Evolutionary conservation across 2,888 invertebrate species (phyloP).

Genomic region (Rugalucina vietnamica): DNA sequence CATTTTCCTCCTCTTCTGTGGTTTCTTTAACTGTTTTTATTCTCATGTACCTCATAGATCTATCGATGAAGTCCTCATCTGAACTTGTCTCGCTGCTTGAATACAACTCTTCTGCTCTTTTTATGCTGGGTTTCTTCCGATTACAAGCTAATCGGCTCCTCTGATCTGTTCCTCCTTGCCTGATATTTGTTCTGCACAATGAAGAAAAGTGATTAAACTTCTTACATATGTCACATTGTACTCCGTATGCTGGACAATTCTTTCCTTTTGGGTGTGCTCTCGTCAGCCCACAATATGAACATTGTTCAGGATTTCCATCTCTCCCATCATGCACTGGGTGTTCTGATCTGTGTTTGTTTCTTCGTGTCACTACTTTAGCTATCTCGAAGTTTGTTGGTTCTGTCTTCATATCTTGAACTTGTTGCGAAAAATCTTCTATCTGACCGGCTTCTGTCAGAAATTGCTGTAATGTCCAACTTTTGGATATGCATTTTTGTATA

Average conservation of each 20-base stretch:
- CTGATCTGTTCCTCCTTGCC: background rate
- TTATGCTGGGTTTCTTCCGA: too few species aligned
- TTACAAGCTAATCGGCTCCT: background rate
- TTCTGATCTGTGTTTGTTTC: background rate
- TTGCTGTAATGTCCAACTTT: background rate
- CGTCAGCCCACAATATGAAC: background rate
- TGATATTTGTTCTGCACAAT: background rate
- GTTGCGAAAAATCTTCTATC: background rate
- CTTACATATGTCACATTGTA: background rate
- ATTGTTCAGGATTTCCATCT: background rate
- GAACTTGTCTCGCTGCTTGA: too few species aligned
- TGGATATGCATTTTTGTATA: conserved; percentile 6
- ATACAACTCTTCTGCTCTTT: too few species aligned
- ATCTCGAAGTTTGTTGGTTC: background rate
- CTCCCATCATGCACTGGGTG: background rate
- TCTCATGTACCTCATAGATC: too few species aligned
- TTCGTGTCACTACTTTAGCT: background rate
- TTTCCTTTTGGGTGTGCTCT: background rate
- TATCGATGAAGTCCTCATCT: too few species aligned
- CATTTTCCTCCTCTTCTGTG: too few species aligned
- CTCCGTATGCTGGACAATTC: background rate
- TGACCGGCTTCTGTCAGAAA: conserved; percentile 4
- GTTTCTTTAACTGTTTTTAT: too few species aligned
- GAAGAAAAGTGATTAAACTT: background rate
- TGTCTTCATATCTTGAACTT: conserved; percentile 5